Evolutionary conservation across 2,888 invertebrate species (phyloP), one percentile per base, ranked within the genome.

Genomic region (Campaea margaritaria): DNA sequence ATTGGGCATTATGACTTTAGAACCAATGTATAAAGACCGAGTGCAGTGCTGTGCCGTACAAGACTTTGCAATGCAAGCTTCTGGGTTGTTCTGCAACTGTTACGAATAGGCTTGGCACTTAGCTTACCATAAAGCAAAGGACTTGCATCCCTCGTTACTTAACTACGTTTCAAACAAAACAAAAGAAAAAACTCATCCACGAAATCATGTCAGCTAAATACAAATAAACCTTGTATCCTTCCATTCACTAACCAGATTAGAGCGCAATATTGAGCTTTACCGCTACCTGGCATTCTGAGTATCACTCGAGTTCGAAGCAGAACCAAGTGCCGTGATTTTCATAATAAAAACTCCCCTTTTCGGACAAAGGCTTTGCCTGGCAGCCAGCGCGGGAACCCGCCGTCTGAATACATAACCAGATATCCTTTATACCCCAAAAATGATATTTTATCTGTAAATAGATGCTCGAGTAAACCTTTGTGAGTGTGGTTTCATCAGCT

Each of bases 391-490:
- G 64, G 54, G 49, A 60, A 68, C 62, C 58, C 64, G 63, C 65
- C 59, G 28, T 28, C 63, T 65, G 74, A 75, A 76, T 75, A 74
- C 72, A 59, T 68, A 75, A 74, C 75, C 70, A 66, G 63, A 56
- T 59, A 62, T 65, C 70, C 67, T 73, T 74, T 72, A 72, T 69
- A 59, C 68, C 61, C 56, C 60, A 68, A 72, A 73, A 75, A 72
- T 73, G 73, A 72, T 75, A 75, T 76, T 76, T 74, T 70, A 70
- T 67, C 68, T 67, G 74, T 72, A 72, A 73, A 72, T 70, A 72
- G 60, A 67, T 69, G 65, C 63, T 64, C 62, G 65, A 62, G 56
- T 67, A 63, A 61, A 59, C 70, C 69, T 64, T 65, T 65, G 62
- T 49, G 57, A 56, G 56, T 62, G 63, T 50, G 60, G 52, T 62